These are phyloP conservation scores for Drosophila merina DNA, from an alignment of 2,888 invertebrate genomes.

Conservation along the genomic window DNA sequence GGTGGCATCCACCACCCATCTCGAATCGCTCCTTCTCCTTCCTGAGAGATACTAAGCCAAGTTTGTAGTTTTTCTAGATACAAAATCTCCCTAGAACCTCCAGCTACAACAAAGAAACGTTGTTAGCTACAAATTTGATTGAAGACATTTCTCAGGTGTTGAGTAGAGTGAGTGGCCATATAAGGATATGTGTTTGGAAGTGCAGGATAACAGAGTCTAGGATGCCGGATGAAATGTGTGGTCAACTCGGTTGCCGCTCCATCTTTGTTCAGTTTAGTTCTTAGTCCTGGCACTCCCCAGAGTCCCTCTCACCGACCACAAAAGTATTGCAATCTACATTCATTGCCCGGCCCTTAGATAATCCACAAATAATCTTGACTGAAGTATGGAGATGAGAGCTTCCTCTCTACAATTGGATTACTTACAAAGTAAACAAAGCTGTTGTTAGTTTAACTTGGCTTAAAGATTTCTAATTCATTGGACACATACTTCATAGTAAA, in stretches of 20 bases:
- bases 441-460: conserved; percentile 7
- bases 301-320: conserved; percentile 16
- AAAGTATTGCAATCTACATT: conserved; percentile 34
- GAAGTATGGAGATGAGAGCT: conserved; percentile 12
- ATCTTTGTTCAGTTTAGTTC: not conserved
- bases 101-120: conserved; percentile 21
- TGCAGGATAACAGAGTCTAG: not conserved
- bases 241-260: conserved; percentile 6
- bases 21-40: conserved; percentile 1
- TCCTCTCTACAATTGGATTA: conserved; percentile 1
- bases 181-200: conserved; percentile 14
- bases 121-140: conserved; percentile 39
- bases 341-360: conserved; percentile 12
- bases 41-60: conserved; percentile 39
- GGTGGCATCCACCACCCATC: not conserved
- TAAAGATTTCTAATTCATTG: conserved; percentile 10
- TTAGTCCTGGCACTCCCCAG: not conserved
- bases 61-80: conserved; percentile 38
- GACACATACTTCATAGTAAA: not conserved
- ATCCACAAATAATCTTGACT: conserved; percentile 27
- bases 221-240: conserved; percentile 16
- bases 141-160: conserved; percentile 43
- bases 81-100: not conserved
- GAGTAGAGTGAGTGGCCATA: conserved; percentile 13
- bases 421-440: conserved; percentile 14